These are phyloP conservation scores for Mus minutoides DNA, from an alignment of 2,797 vertebrate species.

Conservation along the genomic window DNA sequence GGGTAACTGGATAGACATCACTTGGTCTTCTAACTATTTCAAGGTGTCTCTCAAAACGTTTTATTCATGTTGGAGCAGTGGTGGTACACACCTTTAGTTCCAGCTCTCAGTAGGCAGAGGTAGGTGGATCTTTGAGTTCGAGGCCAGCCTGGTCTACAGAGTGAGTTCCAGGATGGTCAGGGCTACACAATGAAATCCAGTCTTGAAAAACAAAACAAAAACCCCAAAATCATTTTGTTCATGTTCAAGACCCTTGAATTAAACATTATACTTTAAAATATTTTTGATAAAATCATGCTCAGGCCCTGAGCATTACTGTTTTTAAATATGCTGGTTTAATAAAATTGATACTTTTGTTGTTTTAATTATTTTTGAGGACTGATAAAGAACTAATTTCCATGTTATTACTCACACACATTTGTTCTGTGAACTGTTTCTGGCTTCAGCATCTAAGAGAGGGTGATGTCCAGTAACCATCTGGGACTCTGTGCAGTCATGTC, in stretches of 20 bases:
- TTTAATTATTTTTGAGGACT: constrained; percentile 26
- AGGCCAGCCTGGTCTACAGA: background rate
- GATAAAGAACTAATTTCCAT: background rate
- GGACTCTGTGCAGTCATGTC: background rate
- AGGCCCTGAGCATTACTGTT: background rate
- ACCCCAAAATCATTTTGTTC: background rate
- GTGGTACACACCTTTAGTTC: background rate
- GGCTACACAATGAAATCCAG: background rate
- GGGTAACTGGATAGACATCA: background rate
- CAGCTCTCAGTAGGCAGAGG: background rate
- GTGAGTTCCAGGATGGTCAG: background rate
- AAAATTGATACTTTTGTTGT: background rate
- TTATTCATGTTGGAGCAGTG: background rate
- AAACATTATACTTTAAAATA: background rate
- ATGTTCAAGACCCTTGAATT: background rate
- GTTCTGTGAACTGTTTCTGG: constrained; percentile 1
- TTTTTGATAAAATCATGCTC: background rate
- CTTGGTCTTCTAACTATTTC: background rate
- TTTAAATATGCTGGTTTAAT: background rate
- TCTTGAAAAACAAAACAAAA: background rate
- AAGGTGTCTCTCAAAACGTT: background rate
- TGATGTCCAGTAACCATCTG: background rate
- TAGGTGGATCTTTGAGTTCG: background rate
- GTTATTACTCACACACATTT: background rate
- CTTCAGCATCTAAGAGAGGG: background rate